Evolutionary conservation across 1,140 invertebrate genomes (phyloP), one percentile per base, ranked within the genome.

Genomic region (Leptinotarsa texana): DNA sequence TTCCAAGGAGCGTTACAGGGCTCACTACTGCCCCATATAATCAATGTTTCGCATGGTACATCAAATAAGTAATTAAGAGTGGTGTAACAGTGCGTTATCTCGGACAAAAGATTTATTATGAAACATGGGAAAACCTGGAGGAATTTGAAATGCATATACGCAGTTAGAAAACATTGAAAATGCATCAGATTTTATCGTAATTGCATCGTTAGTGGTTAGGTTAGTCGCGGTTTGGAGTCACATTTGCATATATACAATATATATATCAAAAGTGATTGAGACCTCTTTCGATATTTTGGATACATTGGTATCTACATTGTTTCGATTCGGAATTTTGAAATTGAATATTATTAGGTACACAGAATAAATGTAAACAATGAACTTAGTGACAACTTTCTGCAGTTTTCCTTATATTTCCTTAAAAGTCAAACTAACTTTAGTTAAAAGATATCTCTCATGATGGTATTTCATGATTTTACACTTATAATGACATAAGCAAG

Each of bases 1-100:
- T 42, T 67, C n/a, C 65, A 67, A 22, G 22, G 65, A 67, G 65
- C 65, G 65, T 67, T 67, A 33, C 65, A 27, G 51, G 65, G 42
- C 17, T 27, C 65, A 67, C 65, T 67, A 67, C 65, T 67, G 65
- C 65, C 65, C 65, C 65, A 67, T 42, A 67, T 67, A 67, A 67
- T 42, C 65, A 33, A 24, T 42, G 42, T 33, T 24, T 42, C 17
- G 1, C 22, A 67, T 67, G 24, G 24, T 33, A 67, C 24, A 33
- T 24, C 17, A 67, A 67, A 24, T 67, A 67, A 67, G 24, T 67
- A 67, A 67, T 24, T 17, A 67, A 67, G 24, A 42, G 24, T 33
- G 42, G 24, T 24, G 24, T 33, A 17, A 24, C 15, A 42, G 65
- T 67, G 65, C 22, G 65, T 65, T 67, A 67, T 67, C 65, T 24